These are phyloP conservation scores for Osmerus eperlanus DNA, from an alignment of 2,113 vertebrate genomes.

Conservation along the genomic window DNA sequence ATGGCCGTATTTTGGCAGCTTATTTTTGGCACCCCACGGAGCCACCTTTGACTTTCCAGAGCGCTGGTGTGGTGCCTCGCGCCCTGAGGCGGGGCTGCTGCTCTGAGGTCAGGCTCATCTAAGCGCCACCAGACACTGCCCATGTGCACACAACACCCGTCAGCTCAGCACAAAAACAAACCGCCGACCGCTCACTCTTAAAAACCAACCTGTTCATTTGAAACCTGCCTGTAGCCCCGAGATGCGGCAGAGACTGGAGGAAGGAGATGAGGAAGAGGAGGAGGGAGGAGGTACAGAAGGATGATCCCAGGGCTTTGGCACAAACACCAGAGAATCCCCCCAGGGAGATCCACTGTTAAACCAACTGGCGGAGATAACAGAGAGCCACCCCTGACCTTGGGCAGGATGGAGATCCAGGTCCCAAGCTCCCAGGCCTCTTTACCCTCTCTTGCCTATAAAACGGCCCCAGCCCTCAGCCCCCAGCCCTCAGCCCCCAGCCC, in stretches of 20 bases:
- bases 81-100: not conserved
- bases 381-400: slow-evolving; percentile 31
- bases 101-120: not conserved
- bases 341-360: slow-evolving; percentile 32
- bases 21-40: slow-evolving; percentile 9
- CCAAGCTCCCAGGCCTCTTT: slow-evolving; percentile 1
- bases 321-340: slow-evolving; percentile 26
- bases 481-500: not conserved
- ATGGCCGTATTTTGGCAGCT: slow-evolving; percentile 15
- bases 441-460: slow-evolving; percentile 12
- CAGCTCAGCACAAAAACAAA: not conserved
- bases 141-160: not conserved
- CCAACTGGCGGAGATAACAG: slow-evolving; percentile 32
- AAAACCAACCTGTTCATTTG: too few relatives aligned
- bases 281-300: slow-evolving; percentile 1
- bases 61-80: not conserved
- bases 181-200: too few relatives aligned
- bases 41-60: slow-evolving; percentile 13
- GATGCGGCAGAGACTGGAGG: not conserved
- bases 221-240: too few relatives aligned
- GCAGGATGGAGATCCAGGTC: slow-evolving; percentile 22
- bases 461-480: slow-evolving; percentile 19
- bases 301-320: slow-evolving; percentile 7
- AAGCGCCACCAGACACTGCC: not conserved
- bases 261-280: not conserved